Conservation (phyloP, 2,113 vertebrate genomes). For the Pollachius pollachius region DNA sequence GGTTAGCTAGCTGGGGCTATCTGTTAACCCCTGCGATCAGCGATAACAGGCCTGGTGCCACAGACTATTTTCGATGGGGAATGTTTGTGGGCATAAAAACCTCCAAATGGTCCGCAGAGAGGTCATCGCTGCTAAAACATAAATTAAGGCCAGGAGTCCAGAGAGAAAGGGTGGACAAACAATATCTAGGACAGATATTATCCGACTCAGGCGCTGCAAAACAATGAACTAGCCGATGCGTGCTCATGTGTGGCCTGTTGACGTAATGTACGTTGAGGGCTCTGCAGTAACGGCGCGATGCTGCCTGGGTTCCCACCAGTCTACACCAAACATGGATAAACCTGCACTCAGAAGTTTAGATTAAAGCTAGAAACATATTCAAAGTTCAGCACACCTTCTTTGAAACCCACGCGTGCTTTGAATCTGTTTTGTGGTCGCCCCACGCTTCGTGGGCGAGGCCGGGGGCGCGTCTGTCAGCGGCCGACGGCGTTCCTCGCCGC, state of each 20-base stretch:
- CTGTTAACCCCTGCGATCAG: conserved; percentile 12
- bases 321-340: too few relatives aligned
- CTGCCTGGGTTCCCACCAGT: background rate
- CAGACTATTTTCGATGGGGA: conserved; percentile 11
- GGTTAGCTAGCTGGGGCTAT: background rate
- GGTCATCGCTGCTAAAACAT: conserved; percentile 13
- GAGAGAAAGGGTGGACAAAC: conserved; percentile 5
- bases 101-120: background rate
- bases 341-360: too few relatives aligned
- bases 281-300: background rate
- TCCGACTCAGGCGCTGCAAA: background rate
- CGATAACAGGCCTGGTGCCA: background rate
- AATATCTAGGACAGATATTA: conserved; percentile 7
- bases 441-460: too few relatives aligned
- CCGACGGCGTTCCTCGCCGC: too few relatives aligned
- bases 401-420: too few relatives aligned
- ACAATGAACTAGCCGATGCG: background rate
- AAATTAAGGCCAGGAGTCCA: background rate
- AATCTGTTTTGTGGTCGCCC: too few relatives aligned
- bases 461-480: too few relatives aligned
- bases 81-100: conserved; percentile 11
- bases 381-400: too few relatives aligned
- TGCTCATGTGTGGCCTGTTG: too few relatives aligned
- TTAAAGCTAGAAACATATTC: too few relatives aligned
- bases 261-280: background rate